A percentile compares a stretch with the other conserved stretches of the same genome.
phyloP scores from a whole-genome alignment of 2,888 invertebrate genomes.

The Dryomyza anilis region DNA sequence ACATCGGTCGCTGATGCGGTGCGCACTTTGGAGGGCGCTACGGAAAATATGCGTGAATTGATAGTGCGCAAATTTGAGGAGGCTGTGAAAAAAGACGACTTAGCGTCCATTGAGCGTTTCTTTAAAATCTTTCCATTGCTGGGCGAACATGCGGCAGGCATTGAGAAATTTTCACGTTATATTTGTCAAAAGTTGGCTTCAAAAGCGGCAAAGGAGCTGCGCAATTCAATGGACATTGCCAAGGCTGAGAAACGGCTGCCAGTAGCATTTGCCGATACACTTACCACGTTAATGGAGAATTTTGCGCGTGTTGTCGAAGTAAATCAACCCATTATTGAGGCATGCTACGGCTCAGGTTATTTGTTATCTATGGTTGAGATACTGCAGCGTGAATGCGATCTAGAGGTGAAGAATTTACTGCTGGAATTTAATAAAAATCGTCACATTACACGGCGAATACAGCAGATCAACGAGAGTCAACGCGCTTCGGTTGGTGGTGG shows the following conservation, averaged over 20 bases:
- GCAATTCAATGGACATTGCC: slow-evolving; percentile 69
- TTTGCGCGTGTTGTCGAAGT: slow-evolving; percentile 83
- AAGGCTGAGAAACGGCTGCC: slow-evolving; percentile 73
- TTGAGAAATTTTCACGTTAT: slow-evolving; percentile 85
- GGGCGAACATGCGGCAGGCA: slow-evolving; percentile 87
- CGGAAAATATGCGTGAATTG: slow-evolving; percentile 66
- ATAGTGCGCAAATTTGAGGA: slow-evolving; percentile 85
- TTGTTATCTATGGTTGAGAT: slow-evolving; percentile 73
- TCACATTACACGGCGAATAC: slow-evolving; percentile 68
- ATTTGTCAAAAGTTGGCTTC: slow-evolving; percentile 76
- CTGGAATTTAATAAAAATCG: slow-evolving; percentile 75
- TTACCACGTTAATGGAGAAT: slow-evolving; percentile 83
- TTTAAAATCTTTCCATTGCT: slow-evolving; percentile 97
- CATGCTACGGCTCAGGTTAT: slow-evolving; percentile 83
- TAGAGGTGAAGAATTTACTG: slow-evolving; percentile 67
- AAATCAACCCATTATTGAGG: slow-evolving; percentile 87
- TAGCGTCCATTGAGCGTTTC: slow-evolving; percentile 89
- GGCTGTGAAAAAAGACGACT: slow-evolving; percentile 85
- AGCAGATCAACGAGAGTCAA: slow-evolving; percentile 67
- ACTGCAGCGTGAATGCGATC: slow-evolving; percentile 81
- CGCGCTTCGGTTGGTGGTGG: slow-evolving; percentile 51
- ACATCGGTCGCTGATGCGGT: slow-evolving; percentile 61
- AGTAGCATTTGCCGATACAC: slow-evolving; percentile 83
- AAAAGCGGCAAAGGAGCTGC: slow-evolving; percentile 74
- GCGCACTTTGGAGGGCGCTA: slow-evolving; percentile 72